These are phyloP conservation scores for Patiria miniata DNA, from an alignment of 35 echinoderm and acorn worm species.

Conservation along the genomic window DNA sequence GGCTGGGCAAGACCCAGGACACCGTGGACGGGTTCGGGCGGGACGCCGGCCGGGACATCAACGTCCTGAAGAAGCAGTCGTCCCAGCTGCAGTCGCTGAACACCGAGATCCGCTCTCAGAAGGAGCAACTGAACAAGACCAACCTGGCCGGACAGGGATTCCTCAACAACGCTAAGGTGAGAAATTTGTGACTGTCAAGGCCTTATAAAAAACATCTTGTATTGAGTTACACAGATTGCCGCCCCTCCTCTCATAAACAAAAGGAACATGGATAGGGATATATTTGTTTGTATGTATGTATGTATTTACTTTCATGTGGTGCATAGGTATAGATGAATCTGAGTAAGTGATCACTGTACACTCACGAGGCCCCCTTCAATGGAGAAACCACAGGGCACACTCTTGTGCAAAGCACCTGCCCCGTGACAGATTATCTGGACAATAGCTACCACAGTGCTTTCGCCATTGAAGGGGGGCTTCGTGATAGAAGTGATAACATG, in stretches of 20 bases:
- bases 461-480: too few species aligned
- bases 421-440: too few species aligned
- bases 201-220: too few species aligned
- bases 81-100: conserved; percentile 77
- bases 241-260: not conserved
- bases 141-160: conserved; percentile 72
- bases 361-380: too few species aligned
- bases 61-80: conserved; percentile 78
- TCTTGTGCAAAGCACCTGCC: too few species aligned
- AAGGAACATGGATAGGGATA: not conserved
- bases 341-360: too few species aligned
- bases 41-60: conserved; percentile 83
- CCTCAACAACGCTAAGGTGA: conserved; percentile 93
- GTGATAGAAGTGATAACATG: too few species aligned
- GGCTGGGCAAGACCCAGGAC: conserved; percentile 73
- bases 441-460: too few species aligned
- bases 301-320: not conserved
- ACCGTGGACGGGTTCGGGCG: conserved; percentile 68
- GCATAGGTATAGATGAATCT: not conserved
- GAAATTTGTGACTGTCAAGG: not conserved
- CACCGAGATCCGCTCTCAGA: conserved; percentile 61
- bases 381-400: too few species aligned
- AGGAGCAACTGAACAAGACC: conserved; percentile 73
- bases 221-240: too few species aligned
- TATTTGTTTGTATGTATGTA: too few species aligned